Evolutionary conservation across 2,113 vertebrate genomes (phyloP).

Genomic region (Tonatia bakeri): DNA sequence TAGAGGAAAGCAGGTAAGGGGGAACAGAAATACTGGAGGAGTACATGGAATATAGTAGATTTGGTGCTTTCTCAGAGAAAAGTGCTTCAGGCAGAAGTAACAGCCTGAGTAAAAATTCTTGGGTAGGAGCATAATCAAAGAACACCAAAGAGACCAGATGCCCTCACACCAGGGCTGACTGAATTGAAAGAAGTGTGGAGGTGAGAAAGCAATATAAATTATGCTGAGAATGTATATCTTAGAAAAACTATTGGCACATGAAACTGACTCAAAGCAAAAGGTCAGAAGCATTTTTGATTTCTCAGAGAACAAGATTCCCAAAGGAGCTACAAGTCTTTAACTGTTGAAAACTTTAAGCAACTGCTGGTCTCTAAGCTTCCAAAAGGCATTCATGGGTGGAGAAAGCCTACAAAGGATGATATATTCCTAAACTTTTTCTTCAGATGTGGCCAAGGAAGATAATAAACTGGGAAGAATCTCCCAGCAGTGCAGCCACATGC

Average conservation of each 20-base stretch:
- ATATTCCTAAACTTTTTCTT: not conserved
- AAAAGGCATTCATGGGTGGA: not conserved
- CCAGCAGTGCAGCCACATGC: not conserved
- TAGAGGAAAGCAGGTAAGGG: not conserved
- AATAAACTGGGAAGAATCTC: not conserved
- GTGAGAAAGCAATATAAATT: not conserved
- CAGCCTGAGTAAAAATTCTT: not conserved
- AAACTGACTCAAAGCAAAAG: not conserved
- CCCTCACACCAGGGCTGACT: not conserved
- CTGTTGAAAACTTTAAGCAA: constrained; percentile 1
- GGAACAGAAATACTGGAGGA: not conserved
- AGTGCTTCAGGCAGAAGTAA: not conserved
- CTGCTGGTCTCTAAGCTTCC: not conserved
- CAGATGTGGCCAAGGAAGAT: not conserved
- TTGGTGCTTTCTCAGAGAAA: not conserved
- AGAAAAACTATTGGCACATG: not conserved
- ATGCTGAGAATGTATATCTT: not conserved
- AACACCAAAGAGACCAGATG: not conserved
- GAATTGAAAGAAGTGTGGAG: not conserved
- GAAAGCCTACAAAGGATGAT: not conserved
- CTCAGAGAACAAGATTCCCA: not conserved
- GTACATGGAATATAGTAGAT: not conserved
- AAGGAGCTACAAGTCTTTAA: not conserved
- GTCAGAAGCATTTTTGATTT: not conserved
- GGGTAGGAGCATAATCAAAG: not conserved